A percentile compares a stretch with the other conserved stretches of the same genome.
phyloP scores from a whole-genome alignment of 2,888 invertebrate species.

The Pyrrhopygopsis socrates region DNA sequence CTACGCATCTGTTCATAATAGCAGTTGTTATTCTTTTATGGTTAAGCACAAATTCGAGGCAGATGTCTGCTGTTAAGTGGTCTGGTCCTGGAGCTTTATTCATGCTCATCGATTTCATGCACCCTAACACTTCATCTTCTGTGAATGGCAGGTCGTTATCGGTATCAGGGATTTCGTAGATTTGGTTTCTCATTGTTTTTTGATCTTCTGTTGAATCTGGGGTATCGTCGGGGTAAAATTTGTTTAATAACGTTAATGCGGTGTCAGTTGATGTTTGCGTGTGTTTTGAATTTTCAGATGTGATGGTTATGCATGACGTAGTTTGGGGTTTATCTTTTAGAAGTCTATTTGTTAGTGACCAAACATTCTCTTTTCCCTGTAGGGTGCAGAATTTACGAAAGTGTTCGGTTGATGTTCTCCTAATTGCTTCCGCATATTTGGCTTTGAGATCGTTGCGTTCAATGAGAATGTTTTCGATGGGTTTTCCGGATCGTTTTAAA shows the following conservation, averaged over 20 bases:
- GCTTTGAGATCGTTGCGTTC: too few relatives aligned
- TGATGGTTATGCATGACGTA: too few relatives aligned
- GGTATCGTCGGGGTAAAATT: conserved; percentile 74
- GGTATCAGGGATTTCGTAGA: background rate
- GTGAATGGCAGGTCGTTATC: conserved; percentile 57
- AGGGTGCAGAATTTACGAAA: conserved; percentile 62
- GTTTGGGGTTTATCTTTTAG: conserved; percentile 37
- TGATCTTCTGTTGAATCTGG: too few relatives aligned
- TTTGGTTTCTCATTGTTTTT: background rate
- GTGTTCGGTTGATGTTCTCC: too few relatives aligned
- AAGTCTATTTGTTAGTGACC: conserved; percentile 76
- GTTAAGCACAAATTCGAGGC: background rate
- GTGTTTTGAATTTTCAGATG: background rate
- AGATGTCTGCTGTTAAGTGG: conserved; percentile 75
- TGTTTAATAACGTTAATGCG: conserved; percentile 46
- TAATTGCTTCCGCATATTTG: too few relatives aligned
- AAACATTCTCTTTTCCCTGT: conserved; percentile 78
- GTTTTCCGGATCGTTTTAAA: background rate
- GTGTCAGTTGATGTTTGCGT: conserved; percentile 71
- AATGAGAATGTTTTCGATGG: background rate
- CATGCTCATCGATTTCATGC: conserved; percentile 60
- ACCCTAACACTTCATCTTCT: conserved; percentile 42
- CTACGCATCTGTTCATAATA: conserved; percentile 50
- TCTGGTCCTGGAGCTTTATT: conserved; percentile 73
- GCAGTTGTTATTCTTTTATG: too few relatives aligned